Conservation (phyloP, 2,888 invertebrate species). For the Acrobasis suavella region DNA sequence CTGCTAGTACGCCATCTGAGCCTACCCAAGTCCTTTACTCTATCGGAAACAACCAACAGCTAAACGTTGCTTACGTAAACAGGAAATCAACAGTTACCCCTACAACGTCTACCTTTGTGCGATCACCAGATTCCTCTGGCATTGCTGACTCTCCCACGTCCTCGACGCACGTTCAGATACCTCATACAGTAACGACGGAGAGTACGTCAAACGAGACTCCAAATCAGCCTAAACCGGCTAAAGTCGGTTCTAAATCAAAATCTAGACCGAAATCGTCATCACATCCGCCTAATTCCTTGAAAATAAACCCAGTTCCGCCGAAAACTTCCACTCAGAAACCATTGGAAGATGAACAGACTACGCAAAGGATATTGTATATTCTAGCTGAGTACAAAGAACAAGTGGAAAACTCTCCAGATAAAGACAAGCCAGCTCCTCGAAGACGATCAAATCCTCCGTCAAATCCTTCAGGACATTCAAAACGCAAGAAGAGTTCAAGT, state of each 20-base stretch:
- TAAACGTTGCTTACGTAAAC: constrained; percentile 71
- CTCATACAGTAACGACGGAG: constrained; percentile 60
- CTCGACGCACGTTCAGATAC: constrained; percentile 56
- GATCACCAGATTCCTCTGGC: constrained; percentile 72
- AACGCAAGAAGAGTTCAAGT: constrained; percentile 86
- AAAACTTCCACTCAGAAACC: constrained; percentile 85
- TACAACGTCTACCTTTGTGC: constrained; percentile 57
- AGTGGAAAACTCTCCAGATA: constrained; percentile 90
- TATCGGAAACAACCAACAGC: constrained; percentile 60
- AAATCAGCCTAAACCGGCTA: constrained; percentile 53
- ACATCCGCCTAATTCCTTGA: constrained; percentile 81
- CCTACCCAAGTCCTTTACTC: constrained; percentile 68
- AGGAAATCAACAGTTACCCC: constrained; percentile 66
- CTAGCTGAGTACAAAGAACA: constrained; percentile 91
- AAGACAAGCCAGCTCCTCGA: constrained; percentile 91
- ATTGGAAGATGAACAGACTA: constrained; percentile 91
- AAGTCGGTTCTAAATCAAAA: constrained; percentile 69
- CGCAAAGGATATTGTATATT: constrained; percentile 90
- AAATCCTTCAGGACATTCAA: constrained; percentile 86
- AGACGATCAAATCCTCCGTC: constrained; percentile 88
- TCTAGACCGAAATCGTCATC: constrained; percentile 82
- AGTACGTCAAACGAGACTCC: constrained; percentile 48
- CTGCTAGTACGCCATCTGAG: constrained; percentile 49
- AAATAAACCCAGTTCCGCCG: constrained; percentile 84
- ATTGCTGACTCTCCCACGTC: constrained; percentile 63